Evolutionary conservation across 2,797 vertebrate genomes (phyloP).

Genomic region (Paratrypauchen microcephalus): DNA sequence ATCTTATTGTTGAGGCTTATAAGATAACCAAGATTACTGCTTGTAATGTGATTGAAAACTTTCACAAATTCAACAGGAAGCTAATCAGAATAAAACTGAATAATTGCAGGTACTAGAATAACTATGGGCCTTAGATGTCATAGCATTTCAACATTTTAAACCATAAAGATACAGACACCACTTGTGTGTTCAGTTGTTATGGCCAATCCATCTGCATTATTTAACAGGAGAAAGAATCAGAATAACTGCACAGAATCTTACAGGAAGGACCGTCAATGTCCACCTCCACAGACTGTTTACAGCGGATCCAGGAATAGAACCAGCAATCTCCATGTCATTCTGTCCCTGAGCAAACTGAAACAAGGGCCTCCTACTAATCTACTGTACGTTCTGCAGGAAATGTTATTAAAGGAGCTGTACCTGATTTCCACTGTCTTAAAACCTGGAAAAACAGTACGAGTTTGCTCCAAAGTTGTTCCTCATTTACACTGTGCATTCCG

Average conservation of each 20-base stretch:
- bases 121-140: background rate
- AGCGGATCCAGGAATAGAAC: constrained; percentile 6
- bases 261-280: background rate
- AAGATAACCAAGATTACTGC: background rate
- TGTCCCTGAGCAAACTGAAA: background rate
- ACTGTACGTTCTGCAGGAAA: no score
- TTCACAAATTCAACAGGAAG: background rate
- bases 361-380: background rate
- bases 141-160: background rate
- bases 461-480: no score
- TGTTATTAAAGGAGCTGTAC: no score
- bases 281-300: constrained; percentile 6
- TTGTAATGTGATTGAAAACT: background rate
- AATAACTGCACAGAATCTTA: background rate
- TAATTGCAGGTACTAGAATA: no score
- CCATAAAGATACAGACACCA: background rate
- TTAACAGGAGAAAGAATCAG: background rate
- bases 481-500: no score
- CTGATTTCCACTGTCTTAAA: no score
- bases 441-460: no score
- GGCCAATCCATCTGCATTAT: background rate
- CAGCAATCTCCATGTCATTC: constrained; percentile 4
- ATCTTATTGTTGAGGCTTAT: background rate
- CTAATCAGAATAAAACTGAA: no score
- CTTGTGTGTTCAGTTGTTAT: background rate